Evolutionary conservation across 1,140 invertebrate genomes (phyloP), one percentile per base, ranked within the genome.

Genomic region (Metopolophium dirhodum): DNA sequence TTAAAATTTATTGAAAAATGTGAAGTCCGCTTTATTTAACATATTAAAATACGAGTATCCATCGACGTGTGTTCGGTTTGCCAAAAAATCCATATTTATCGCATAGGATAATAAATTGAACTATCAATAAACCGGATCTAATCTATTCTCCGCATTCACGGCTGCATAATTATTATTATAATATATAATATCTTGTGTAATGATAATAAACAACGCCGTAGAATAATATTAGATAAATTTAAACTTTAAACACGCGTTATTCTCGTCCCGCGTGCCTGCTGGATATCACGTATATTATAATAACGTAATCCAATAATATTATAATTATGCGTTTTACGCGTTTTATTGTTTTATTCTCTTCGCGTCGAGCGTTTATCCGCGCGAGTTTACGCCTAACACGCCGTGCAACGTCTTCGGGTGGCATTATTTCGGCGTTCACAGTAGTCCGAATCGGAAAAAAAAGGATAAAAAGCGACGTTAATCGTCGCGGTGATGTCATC

Each of bases 41-140:
- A 35, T n/a, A 18, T 87, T n/a, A 35, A 49, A 86, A 82, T 37
- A 45, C 18, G 9, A 20, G 8, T 30, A 9, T 51, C 47, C 51
- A 51, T 51, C 22, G 20, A 51, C 20, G 14, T 51, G 35, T 23
- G 83, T 9, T 86, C 3, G n/a, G 86, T 88, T 88, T 51, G 86
- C 47, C 86, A 51, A 35, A 87, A 49, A 51, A 18, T 41, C 26
- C 47, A 51, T 88, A 88, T 88, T 51, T 88, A 88, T 37, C n/a
- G 20, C 86, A 20, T 35, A n/a, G n/a, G 85, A 87, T 37, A 68
- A n/a, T 68, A 83, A 47, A 86, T 35, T 51, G n/a, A 54, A 54
- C 47, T 49, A 88, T 88, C 86, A 37, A 88, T 88, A 88, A 88
- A 88, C 86, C 86, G 86, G 86, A 88, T 51, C 47, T 51, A 35